phyloP scores from a whole-genome alignment of 1,140 invertebrate genomes.

The Pantala flavescens region DNA sequence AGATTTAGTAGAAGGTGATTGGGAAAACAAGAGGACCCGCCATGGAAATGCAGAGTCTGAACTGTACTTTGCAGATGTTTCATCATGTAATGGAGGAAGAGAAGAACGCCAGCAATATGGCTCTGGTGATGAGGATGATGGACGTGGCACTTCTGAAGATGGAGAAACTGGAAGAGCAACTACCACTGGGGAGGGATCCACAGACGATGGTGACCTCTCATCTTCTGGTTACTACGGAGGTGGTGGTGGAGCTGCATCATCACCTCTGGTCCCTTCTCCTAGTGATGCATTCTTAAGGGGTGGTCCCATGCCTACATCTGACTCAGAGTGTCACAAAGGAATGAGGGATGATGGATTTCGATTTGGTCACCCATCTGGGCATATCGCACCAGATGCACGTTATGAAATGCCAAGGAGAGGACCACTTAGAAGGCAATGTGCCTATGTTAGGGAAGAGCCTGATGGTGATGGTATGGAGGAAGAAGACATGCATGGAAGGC shows the following conservation, averaged over 20 bases:
- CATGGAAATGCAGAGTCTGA: constrained; percentile 46
- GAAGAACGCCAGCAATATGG: constrained; percentile 14
- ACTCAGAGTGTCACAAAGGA: neutral
- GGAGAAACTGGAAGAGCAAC: neutral
- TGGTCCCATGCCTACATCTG: neutral
- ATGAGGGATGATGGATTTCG: neutral
- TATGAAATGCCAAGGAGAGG: neutral
- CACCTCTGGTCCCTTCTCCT: neutral
- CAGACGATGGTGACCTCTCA: neutral
- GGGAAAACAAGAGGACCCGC: constrained; percentile 27
- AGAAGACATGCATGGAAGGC: neutral
- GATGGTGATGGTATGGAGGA: neutral
- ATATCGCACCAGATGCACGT: neutral
- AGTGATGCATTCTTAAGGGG: neutral
- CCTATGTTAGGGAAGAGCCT: neutral
- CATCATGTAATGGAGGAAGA: constrained; percentile 54
- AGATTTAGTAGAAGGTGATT: neutral
- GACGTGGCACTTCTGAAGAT: neutral
- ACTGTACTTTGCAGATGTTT: constrained; percentile 75
- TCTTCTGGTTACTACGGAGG: neutral
- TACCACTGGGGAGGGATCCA: neutral
- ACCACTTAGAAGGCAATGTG: neutral
- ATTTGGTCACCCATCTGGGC: neutral
- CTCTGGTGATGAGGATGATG: constrained; percentile 4
- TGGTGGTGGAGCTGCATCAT: neutral